These are phyloP conservation scores for Cranoglanis bouderius DNA, from an alignment of 2,113 vertebrate species.

Conservation along the genomic window DNA sequence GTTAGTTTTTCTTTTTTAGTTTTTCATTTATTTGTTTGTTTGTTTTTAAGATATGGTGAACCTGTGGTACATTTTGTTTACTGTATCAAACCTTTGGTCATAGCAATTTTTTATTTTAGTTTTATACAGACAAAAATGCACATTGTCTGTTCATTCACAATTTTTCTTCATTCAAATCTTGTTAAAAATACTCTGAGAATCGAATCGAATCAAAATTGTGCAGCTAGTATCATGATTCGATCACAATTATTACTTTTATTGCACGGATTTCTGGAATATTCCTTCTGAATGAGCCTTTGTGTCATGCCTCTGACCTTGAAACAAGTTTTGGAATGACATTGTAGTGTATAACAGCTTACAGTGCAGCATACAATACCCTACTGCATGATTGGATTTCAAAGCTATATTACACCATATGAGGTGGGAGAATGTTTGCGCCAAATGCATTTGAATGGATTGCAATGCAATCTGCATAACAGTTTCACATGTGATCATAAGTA, in stretches of 20 bases:
- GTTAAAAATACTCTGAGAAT: neutral
- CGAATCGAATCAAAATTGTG: neutral
- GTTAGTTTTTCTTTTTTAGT: too few species aligned
- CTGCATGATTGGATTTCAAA: neutral
- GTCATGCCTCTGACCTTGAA: neutral
- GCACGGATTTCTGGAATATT: neutral
- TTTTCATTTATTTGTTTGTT: neutral
- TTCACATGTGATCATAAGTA: neutral
- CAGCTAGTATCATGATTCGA: neutral
- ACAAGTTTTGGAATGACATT: neutral
- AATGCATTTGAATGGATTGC: neutral
- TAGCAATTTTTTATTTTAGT: neutral
- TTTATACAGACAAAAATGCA: neutral
- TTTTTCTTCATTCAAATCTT: neutral
- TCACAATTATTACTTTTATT: neutral
- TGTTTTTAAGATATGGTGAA: neutral
- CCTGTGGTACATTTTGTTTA: neutral
- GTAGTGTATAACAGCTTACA: conserved; percentile 11
- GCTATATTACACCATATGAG: conserved; percentile 3
- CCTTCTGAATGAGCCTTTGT: too few species aligned
- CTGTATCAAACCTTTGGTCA: neutral
- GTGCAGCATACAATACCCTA: conserved; percentile 17
- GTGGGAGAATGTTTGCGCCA: neutral
- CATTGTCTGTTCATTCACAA: neutral
- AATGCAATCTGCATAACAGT: neutral